These are phyloP conservation scores for Oenanthe melanoleuca DNA, from an alignment of 2,113 vertebrate genomes.

Conservation along the genomic window DNA sequence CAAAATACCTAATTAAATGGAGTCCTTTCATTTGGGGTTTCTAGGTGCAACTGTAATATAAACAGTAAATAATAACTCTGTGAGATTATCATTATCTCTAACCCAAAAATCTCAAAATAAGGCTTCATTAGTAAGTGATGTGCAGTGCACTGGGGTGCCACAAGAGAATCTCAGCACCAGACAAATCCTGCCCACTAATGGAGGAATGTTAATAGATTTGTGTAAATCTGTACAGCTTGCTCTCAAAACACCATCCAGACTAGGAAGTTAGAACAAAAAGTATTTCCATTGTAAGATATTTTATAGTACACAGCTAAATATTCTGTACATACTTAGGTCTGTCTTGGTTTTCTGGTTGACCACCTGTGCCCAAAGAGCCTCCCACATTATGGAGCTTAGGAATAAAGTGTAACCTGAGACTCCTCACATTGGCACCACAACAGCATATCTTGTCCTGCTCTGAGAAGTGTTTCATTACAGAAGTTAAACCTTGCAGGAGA, in stretches of 20 bases:
- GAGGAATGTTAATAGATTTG: neutral
- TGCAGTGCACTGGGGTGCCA: neutral
- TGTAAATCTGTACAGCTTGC: neutral
- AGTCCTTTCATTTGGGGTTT: neutral
- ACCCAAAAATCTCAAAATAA: neutral
- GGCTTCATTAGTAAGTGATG: neutral
- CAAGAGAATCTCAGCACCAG: neutral
- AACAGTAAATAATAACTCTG: constrained; percentile 7
- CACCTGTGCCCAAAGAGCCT: neutral
- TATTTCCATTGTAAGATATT: neutral
- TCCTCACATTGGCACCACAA: neutral
- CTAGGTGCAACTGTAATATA: neutral
- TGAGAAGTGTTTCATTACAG: neutral
- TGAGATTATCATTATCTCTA: neutral
- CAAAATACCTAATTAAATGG: constrained; percentile 12
- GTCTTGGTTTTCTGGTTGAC: neutral
- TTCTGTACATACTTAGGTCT: neutral
- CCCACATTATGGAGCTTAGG: neutral
- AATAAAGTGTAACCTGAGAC: neutral
- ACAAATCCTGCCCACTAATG: neutral
- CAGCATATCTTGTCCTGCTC: neutral
- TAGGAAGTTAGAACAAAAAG: neutral
- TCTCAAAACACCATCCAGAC: neutral
- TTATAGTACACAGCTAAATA: neutral
- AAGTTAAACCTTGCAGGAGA: neutral